A percentile compares a stretch with the other conserved stretches of the same genome.
Evolutionary conservation across 2,888 invertebrate genomes (phyloP).

Genomic region (Chaitophorus viminalis): DNA sequence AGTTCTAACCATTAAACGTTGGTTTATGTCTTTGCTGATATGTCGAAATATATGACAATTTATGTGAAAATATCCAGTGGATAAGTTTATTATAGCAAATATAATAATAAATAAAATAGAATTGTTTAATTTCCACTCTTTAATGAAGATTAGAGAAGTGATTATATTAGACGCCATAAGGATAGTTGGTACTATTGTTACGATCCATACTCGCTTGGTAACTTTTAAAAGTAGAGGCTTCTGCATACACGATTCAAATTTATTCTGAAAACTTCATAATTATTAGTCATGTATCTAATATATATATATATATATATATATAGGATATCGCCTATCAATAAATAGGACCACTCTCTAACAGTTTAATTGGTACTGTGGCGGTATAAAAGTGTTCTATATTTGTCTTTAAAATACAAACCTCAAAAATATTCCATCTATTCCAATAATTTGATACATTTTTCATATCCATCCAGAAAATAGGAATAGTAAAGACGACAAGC

Average conservation of each 20-base stretch:
- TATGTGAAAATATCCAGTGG: constrained; percentile 34
- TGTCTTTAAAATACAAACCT: background rate
- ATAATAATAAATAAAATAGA: constrained; percentile 9
- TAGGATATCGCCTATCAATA: too few relatives aligned
- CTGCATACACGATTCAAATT: constrained; percentile 34
- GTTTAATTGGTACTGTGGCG: too few relatives aligned
- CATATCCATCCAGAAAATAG: constrained; percentile 31
- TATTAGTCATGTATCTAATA: background rate
- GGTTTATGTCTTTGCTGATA: constrained; percentile 14
- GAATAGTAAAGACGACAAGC: constrained; percentile 15
- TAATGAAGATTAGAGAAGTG: background rate
- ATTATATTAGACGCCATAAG: constrained; percentile 19
- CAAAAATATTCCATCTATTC: constrained; percentile 23
- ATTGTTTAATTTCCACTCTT: constrained; percentile 18
- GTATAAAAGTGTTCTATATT: too few relatives aligned
- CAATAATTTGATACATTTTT: constrained; percentile 15
- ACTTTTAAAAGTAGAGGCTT: constrained; percentile 25
- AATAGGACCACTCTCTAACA: too few relatives aligned
- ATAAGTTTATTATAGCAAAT: constrained; percentile 10
- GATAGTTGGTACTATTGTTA: constrained; percentile 19
- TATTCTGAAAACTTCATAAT: constrained; percentile 19
- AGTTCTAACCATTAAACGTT: constrained; percentile 33
- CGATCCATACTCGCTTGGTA: background rate
- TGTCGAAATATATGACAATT: constrained; percentile 35
- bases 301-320: too few relatives aligned